phyloP scores from a whole-genome alignment of 2,797 vertebrate species.

The Dallia pectoralis region DNA sequence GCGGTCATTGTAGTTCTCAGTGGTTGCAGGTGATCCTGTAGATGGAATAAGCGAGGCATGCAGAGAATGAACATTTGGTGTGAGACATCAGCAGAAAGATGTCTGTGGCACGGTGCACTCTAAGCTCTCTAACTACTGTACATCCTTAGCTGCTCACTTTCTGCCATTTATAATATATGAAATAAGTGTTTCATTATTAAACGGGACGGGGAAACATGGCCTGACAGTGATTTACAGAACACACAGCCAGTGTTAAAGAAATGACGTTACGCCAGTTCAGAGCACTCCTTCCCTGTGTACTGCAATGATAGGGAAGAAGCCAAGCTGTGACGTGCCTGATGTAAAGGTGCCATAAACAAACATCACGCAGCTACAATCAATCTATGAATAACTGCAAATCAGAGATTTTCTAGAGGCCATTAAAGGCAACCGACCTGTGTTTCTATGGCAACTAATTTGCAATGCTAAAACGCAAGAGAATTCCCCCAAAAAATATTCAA shows the following conservation, averaged over 20 bases:
- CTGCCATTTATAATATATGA: constrained; percentile 69
- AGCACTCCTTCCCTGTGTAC: constrained; percentile 1
- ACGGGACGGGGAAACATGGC: constrained; percentile 41
- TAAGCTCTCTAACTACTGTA: constrained; percentile 38
- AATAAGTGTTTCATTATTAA: constrained; percentile 69
- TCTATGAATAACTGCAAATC: background rate
- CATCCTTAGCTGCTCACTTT: constrained; percentile 57
- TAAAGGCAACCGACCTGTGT: constrained; percentile 38
- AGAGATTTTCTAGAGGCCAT: background rate
- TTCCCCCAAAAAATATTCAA: constrained; percentile 36
- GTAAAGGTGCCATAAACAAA: background rate
- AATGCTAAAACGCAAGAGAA: constrained; percentile 15
- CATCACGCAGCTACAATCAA: background rate
- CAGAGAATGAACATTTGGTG: constrained; percentile 13
- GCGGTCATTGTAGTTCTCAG: background rate
- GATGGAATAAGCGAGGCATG: constrained; percentile 14
- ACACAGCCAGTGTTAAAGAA: background rate
- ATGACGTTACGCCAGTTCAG: background rate
- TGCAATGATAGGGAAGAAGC: background rate
- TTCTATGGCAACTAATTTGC: constrained; percentile 52
- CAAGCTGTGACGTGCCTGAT: background rate
- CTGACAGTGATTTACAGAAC: constrained; percentile 1
- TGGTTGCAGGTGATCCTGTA: constrained; percentile 31
- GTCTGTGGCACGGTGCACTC: constrained; percentile 35
- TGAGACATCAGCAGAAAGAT: constrained; percentile 49